phyloP scores from a whole-genome alignment of 2,113 vertebrate species.

The Macquaria australasica region DNA sequence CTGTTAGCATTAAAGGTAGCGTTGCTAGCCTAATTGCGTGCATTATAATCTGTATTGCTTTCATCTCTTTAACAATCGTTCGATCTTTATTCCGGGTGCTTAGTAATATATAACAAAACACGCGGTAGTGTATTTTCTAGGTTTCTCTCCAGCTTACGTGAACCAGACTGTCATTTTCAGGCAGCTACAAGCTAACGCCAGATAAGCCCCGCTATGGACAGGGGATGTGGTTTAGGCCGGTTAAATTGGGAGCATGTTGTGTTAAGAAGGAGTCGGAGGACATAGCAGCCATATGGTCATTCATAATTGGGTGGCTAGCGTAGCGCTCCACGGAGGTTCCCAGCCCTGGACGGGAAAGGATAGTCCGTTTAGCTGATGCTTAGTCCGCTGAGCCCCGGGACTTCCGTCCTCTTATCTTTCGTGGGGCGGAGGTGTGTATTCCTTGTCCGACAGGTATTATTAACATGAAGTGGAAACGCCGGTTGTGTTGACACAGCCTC shows the following conservation, averaged over 20 bases:
- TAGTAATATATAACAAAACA: not conserved
- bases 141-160: conserved; percentile 11
- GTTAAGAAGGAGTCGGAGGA: not conserved
- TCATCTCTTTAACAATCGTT: not conserved
- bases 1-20: conserved; percentile 36
- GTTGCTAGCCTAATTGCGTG: not conserved
- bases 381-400: conserved; percentile 71
- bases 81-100: not conserved
- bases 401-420: conserved; percentile 70
- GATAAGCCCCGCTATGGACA: conserved; percentile 7
- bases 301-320: conserved; percentile 28
- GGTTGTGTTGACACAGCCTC: conserved; percentile 36
- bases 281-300: conserved; percentile 36
- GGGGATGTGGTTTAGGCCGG: not conserved
- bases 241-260: not conserved
- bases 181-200: conserved; percentile 9
- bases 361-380: conserved; percentile 70
- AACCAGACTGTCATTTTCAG: conserved; percentile 12
- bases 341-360: conserved; percentile 23
- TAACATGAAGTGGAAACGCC: conserved; percentile 33
- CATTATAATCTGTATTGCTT: not conserved
- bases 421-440: conserved; percentile 26
- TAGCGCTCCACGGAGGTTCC: not conserved
- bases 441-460: conserved; percentile 10
- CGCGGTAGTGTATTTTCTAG: not conserved